Percentiles rank a stretch among this genome's conserved stretches.
These are phyloP conservation scores for Eupsittula cactorum DNA, from an alignment of 2,113 vertebrate species.

Conservation along the genomic window DNA sequence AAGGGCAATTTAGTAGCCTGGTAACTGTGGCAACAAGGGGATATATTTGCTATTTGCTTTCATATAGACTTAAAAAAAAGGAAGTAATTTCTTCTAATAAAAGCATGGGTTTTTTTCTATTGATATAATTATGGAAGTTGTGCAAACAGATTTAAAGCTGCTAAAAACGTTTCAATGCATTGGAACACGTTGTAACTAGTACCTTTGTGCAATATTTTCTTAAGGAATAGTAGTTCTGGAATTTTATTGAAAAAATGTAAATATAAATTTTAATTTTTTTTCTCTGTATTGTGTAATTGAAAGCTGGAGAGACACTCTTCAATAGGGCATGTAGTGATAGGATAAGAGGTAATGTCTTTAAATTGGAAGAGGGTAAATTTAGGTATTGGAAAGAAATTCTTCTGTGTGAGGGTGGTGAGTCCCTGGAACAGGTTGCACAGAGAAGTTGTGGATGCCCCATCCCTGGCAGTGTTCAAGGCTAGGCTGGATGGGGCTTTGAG, in stretches of 20 bases:
- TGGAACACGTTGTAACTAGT: neutral
- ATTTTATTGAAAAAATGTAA: neutral
- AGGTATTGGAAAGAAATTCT: neutral
- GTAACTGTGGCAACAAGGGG: slow-evolving; percentile 55
- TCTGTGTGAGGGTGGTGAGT: fast-evolving
- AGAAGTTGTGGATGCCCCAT: neutral
- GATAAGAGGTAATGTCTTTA: neutral
- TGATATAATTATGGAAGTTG: slow-evolving; percentile 34
- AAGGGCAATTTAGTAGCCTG: neutral
- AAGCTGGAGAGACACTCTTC: neutral
- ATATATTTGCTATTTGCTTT: slow-evolving; percentile 41
- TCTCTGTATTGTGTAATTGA: neutral
- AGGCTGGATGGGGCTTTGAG: neutral
- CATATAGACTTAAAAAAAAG: slow-evolving; percentile 1
- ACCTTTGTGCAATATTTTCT: neutral
- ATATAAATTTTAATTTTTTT: neutral
- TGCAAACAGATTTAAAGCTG: neutral
- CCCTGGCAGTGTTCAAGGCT: neutral
- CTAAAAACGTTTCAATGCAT: neutral
- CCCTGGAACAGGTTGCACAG: neutral
- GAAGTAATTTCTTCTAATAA: slow-evolving; percentile 10
- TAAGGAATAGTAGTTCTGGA: neutral
- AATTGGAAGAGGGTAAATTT: neutral
- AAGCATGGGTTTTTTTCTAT: neutral
- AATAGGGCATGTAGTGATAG: neutral